Conservation (phyloP, 2,888 invertebrate genomes). For the Micropterix aruncella region DNA sequence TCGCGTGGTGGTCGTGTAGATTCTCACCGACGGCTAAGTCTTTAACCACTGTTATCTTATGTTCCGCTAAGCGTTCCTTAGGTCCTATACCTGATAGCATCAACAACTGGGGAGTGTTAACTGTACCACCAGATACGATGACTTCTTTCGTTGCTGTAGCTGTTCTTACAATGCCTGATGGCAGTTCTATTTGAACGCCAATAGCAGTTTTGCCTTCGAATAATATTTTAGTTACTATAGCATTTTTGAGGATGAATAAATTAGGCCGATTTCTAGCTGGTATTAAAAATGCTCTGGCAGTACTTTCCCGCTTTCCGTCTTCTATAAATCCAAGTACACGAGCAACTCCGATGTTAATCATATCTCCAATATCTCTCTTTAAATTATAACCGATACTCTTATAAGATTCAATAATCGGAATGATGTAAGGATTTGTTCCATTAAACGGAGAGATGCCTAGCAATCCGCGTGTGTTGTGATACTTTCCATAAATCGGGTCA, state of each 20-base stretch:
- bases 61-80: constrained; percentile 27
- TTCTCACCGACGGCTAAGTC: constrained; percentile 43
- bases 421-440: background rate
- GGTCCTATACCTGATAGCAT: constrained; percentile 42
- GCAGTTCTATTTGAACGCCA: constrained; percentile 20
- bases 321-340: background rate
- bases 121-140: constrained; percentile 41
- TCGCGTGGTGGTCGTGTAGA: constrained; percentile 40
- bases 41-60: constrained; percentile 31
- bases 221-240: constrained; percentile 24
- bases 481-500: background rate
- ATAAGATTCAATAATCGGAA: background rate
- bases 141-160: constrained; percentile 21
- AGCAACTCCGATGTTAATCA: background rate
- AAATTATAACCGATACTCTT: background rate
- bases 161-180: background rate
- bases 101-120: constrained; percentile 52
- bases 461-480: background rate
- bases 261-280: constrained; percentile 22
- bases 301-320: constrained; percentile 21
- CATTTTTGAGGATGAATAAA: constrained; percentile 29
- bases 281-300: constrained; percentile 30
- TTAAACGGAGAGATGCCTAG: background rate
- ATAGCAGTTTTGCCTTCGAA: background rate
- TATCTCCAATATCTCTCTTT: background rate